phyloP scores from a whole-genome alignment of 1,140 invertebrate genomes.

The Manduca sexta region DNA sequence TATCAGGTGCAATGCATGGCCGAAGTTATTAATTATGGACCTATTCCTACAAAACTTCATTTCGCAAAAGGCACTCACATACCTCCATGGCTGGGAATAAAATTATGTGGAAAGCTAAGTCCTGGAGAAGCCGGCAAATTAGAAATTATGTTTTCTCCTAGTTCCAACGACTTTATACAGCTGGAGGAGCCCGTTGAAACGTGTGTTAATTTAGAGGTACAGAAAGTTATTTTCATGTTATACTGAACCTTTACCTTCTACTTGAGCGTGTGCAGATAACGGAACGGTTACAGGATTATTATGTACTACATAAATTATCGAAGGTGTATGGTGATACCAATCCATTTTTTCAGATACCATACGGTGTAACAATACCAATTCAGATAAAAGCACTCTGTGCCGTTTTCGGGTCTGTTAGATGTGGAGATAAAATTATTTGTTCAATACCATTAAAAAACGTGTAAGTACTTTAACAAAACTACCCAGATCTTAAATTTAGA shows the following conservation, averaged over 20 bases:
- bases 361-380: conserved; percentile 54
- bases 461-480: conserved; percentile 31
- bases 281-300: no score
- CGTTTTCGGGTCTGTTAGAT: conserved; percentile 58
- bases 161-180: conserved; percentile 40
- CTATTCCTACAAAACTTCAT: conserved; percentile 45
- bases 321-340: no score
- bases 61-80: conserved; percentile 42
- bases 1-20: conserved; percentile 48
- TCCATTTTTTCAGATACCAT: conserved; percentile 51
- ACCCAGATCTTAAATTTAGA: no score
- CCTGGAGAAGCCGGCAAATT: conserved; percentile 53
- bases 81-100: conserved; percentile 44
- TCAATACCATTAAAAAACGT: conserved; percentile 63
- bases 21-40: conserved; percentile 61
- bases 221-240: no score
- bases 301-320: no score
- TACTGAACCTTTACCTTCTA: no score
- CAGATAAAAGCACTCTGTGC: conserved; percentile 54
- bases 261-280: no score
- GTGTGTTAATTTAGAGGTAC: conserved; percentile 48
- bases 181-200: conserved; percentile 53
- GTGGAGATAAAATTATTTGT: conserved; percentile 54
- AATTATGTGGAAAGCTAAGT: conserved; percentile 49
- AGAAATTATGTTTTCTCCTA: conserved; percentile 49